A percentile compares a stretch with the other conserved stretches of the same genome.
phyloP scores from a whole-genome alignment of 2,888 invertebrate genomes.

The Morpho helenor region DNA sequence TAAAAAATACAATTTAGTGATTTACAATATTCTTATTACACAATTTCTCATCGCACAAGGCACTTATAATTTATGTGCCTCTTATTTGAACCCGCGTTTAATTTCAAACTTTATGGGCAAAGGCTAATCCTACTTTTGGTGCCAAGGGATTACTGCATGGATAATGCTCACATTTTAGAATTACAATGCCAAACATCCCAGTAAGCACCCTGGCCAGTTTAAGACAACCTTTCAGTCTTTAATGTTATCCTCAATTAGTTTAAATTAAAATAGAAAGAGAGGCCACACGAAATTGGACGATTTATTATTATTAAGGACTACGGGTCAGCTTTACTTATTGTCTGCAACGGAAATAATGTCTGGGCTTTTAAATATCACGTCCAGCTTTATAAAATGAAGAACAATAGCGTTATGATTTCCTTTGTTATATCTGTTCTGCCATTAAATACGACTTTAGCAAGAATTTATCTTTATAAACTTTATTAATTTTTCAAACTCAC shows the following conservation, averaged over 20 bases:
- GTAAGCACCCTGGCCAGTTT: slow-evolving; percentile 9
- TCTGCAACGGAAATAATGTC: slow-evolving; percentile 12
- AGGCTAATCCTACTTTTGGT: slow-evolving; percentile 51
- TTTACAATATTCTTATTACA: not conserved
- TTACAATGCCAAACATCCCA: slow-evolving; percentile 37
- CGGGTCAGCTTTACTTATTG: slow-evolving; percentile 10
- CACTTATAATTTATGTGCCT: slow-evolving; percentile 6
- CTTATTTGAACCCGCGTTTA: slow-evolving; percentile 34
- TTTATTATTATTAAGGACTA: slow-evolving; percentile 1
- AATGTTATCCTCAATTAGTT: not conserved
- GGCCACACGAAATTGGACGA: slow-evolving; percentile 5
- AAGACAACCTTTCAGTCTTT: not conserved
- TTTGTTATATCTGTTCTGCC: slow-evolving; percentile 15
- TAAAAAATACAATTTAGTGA: too few relatives aligned
- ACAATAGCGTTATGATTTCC: slow-evolving; percentile 12
- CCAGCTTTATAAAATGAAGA: slow-evolving; percentile 7
- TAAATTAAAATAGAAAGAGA: slow-evolving; percentile 4
- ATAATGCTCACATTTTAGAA: slow-evolving; percentile 52
- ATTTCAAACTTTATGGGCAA: slow-evolving; percentile 57
- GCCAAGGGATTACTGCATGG: slow-evolving; percentile 48
- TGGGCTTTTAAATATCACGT: slow-evolving; percentile 5
- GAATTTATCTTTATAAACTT: too few relatives aligned
- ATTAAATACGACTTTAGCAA: not conserved
- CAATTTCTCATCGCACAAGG: not conserved
- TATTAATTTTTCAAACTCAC: too few relatives aligned